Conservation (phyloP, 2,888 invertebrate species). For the Apodemia mormo region DNA sequence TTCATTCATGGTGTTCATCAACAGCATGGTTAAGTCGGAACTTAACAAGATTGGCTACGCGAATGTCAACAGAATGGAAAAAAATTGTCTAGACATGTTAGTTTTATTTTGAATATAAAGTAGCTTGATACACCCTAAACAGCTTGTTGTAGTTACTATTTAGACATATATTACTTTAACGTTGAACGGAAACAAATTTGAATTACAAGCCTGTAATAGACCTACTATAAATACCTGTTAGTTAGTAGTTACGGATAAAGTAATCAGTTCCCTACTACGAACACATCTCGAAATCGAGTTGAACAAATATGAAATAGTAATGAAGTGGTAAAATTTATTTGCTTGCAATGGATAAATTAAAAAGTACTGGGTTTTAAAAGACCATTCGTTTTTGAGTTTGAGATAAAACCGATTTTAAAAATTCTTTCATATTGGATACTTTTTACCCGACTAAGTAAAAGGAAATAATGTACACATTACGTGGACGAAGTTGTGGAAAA, state of each 20-base stretch:
- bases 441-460: too few species aligned
- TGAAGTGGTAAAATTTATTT: too few species aligned
- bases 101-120: not conserved
- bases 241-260: not conserved
- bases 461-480: too few species aligned
- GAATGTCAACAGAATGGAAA: not conserved
- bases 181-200: constrained; percentile 3
- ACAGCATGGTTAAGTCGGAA: too few species aligned
- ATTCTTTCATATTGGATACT: too few species aligned
- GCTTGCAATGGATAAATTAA: too few species aligned
- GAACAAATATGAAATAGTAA: not conserved
- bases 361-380: too few species aligned
- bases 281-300: not conserved
- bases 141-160: not conserved
- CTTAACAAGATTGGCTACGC: too few species aligned
- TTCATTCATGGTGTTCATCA: too few species aligned
- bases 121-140: not conserved
- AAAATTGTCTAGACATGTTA: not conserved
- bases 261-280: not conserved
- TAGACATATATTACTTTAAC: not conserved
- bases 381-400: too few species aligned
- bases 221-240: constrained; percentile 1
- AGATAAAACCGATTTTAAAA: too few species aligned
- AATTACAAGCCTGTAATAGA: constrained; percentile 1
- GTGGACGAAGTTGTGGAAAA: too few species aligned